Conservation (phyloP, 2,113 vertebrate genomes). For the Zosterops hypoxanthus region DNA sequence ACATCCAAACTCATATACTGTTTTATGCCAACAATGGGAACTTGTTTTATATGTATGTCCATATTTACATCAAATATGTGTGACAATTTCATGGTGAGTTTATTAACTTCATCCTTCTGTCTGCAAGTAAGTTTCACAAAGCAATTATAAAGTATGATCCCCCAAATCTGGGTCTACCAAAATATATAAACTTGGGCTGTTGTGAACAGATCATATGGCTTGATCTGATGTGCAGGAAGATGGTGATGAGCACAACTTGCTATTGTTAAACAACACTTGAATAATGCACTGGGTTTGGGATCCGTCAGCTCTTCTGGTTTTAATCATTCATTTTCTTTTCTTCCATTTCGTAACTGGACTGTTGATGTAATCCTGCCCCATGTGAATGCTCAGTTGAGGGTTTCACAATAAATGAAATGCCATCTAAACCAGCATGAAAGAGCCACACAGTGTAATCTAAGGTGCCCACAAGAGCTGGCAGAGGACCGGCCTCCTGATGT, state of each 20-base stretch:
- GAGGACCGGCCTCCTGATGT: neutral
- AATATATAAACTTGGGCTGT: neutral
- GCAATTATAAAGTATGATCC: neutral
- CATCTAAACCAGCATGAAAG: neutral
- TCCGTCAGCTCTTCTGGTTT: constrained; percentile 25
- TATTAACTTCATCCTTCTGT: neutral
- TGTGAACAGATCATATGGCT: neutral
- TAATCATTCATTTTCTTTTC: constrained; percentile 29
- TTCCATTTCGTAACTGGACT: constrained; percentile 15
- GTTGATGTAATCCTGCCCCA: constrained; percentile 23
- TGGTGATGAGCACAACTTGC: neutral
- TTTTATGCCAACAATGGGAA: neutral
- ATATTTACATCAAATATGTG: neutral
- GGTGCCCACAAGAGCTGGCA: constrained; percentile 20
- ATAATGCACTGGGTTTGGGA: neutral
- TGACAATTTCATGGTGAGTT: neutral
- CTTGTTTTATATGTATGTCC: neutral
- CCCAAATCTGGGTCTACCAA: neutral
- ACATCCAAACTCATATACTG: neutral
- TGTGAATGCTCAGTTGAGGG: neutral
- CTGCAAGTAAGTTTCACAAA: neutral
- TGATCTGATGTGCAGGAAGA: neutral
- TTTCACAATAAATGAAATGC: constrained; percentile 51
- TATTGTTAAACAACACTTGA: neutral
- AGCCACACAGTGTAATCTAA: neutral